These are phyloP conservation scores for Caenorhabditis sinica DNA, from an alignment of 2,888 invertebrate species.

Conservation along the genomic window DNA sequence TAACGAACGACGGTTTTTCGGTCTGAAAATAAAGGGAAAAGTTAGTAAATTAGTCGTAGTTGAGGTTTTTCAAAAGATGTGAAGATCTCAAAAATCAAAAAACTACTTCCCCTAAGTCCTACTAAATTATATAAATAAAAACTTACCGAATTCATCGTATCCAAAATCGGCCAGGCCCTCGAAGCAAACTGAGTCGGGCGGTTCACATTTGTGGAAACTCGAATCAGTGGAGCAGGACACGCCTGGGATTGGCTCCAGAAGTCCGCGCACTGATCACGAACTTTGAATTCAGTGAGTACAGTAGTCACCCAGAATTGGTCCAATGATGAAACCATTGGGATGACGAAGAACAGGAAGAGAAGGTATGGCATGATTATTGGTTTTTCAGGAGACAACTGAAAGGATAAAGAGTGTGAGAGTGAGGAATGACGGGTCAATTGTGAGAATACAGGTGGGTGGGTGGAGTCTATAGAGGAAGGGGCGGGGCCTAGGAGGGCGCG, in stretches of 20 bases:
- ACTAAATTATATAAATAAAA: neutral
- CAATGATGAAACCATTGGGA: neutral
- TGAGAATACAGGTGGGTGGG: no score
- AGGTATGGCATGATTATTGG: neutral
- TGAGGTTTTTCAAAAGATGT: neutral
- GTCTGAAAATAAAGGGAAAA: neutral
- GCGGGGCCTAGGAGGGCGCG: no score
- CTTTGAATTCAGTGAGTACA: constrained; percentile 48
- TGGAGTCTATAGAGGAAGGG: no score
- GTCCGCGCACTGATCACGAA: constrained; percentile 49
- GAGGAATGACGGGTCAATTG: no score
- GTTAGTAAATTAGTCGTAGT: neutral
- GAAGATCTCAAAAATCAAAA: neutral
- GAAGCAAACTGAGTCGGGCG: constrained; percentile 42
- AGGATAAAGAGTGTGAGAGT: no score
- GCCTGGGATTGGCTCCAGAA: constrained; percentile 53
- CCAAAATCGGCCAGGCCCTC: constrained; percentile 38
- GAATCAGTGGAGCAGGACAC: constrained; percentile 42
- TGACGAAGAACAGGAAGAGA: neutral
- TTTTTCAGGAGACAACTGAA: constrained; percentile 10
- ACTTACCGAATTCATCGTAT: constrained; percentile 17
- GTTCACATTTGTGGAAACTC: constrained; percentile 46
- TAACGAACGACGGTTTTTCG: constrained; percentile 42
- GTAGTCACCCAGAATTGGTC: constrained; percentile 56
- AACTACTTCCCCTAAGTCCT: neutral